A percentile compares a stretch with the other conserved stretches of the same genome.
Evolutionary conservation across 2,797 vertebrate species (phyloP).

Genomic region (Pipistrellus pipistrellus): DNA sequence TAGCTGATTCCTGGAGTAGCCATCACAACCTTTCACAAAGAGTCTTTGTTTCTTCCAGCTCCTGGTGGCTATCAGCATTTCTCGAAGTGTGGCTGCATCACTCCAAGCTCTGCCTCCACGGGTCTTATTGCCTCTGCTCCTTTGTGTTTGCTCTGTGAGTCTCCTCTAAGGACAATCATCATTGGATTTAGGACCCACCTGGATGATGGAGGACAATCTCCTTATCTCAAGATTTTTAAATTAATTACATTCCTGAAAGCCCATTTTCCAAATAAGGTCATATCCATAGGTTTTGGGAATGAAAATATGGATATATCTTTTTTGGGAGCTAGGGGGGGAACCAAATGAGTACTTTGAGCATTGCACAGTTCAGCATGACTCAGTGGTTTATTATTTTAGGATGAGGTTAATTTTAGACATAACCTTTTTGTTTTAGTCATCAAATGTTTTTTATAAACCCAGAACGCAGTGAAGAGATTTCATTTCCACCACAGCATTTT

Average conservation of each 20-base stretch:
- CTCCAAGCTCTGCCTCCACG: not conserved
- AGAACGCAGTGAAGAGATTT: slow-evolving; percentile 36
- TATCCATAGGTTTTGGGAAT: not conserved
- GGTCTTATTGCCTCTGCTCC: not conserved
- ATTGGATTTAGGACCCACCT: not conserved
- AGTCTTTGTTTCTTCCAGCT: not conserved
- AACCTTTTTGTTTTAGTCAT: not conserved
- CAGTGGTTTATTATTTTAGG: not conserved
- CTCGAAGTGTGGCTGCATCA: not conserved
- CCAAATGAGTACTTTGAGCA: not conserved
- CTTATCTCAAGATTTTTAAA: slow-evolving; percentile 13
- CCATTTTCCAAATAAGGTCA: slow-evolving; percentile 9
- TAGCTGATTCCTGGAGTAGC: not conserved
- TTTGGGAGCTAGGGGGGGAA: fast-evolving
- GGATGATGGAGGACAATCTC: not conserved
- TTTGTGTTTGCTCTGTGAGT: not conserved
- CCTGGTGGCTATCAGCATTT: not conserved
- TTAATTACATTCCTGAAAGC: not conserved
- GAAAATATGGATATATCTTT: not conserved
- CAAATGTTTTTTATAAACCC: slow-evolving; percentile 2
- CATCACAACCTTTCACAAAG: not conserved
- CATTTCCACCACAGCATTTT: not conserved
- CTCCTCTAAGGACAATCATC: not conserved
- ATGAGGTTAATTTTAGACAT: slow-evolving; percentile 9
- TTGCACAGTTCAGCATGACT: not conserved